Base-by-base conservation (phyloP, 1,140 invertebrate genomes). In the Microplitis demolitor region DNA sequence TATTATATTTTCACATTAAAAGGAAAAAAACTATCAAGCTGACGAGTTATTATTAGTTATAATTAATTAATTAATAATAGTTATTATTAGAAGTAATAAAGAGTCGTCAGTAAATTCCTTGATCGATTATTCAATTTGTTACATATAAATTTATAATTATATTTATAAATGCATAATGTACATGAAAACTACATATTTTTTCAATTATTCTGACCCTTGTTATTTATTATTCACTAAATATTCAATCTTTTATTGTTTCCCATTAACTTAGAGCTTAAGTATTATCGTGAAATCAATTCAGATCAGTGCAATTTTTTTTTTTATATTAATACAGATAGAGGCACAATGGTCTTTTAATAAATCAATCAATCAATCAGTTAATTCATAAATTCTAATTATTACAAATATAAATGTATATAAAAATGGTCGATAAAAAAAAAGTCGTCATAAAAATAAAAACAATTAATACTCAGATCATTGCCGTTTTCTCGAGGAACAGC, bases 401-500 rank as follows among this genome's bases (percentile, higher is more conserved):
- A 45, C 39, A 45, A 64, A 3, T 31, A 8, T 16, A 45, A 5
- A 16, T 8, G 4, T 37, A 50, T 16, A 16, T 9, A 50, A 4
- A 61, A 45, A 45, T 9, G 11, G 39, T 9, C 5, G 39, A 45
- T 6, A 9, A 45, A 45, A 45, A 45, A 45, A 45, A 45, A 45
- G 5, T 45, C 34, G 61, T n/a, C 9, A 16, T 4, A 39, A 63
- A 63, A 34, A 31, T 50, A 62, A 63, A 53, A 39, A 66, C 4
- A 31, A 60, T 64, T 35, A 31, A 51, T 54, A 69, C 31, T 33
- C 51, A 63, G 14, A 64, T 60, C 34, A 58, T 53, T 60, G 58
- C 35, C 54, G 79, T 69, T 83, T 80, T 76, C 72, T 77, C 61
- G 79, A 80, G 68, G 78, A 80, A 73, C 80, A 80, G 76, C 82